A percentile compares a stretch with the other conserved stretches of the same genome.
Evolutionary conservation across 2,113 vertebrate genomes (phyloP).

Genomic region (Procavia capensis): DNA sequence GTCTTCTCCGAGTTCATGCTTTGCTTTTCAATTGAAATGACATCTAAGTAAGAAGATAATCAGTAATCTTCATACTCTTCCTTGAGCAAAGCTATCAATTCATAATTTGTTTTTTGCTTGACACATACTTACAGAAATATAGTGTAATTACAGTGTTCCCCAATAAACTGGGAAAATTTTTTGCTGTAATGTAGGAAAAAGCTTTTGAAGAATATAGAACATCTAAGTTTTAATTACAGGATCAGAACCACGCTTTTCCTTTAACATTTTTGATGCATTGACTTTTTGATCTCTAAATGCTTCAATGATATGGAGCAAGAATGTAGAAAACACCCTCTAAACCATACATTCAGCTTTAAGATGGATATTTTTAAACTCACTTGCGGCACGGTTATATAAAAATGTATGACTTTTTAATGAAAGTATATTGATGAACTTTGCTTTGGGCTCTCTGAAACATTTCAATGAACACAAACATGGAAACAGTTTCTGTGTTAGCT

Average conservation of each 20-base stretch:
- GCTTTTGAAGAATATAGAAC: neutral
- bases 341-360: neutral
- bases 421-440: neutral
- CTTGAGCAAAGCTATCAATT: slow-evolving; percentile 4
- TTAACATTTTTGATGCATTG: neutral
- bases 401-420: neutral
- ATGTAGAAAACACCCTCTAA: slow-evolving; percentile 16
- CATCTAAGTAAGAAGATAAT: neutral
- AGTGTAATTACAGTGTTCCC: neutral
- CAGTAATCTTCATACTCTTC: neutral
- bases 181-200: neutral
- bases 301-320: neutral
- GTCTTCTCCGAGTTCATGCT: neutral
- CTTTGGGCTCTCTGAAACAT: neutral
- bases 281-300: neutral
- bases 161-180: neutral
- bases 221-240: neutral
- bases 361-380: neutral
- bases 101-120: neutral
- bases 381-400: neutral
- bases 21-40: neutral
- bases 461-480: neutral
- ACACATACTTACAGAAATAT: slow-evolving; percentile 9
- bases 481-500: neutral
- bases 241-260: neutral